phyloP scores from a whole-genome alignment of 2,888 invertebrate genomes.

The Sialis fuliginosa region DNA sequence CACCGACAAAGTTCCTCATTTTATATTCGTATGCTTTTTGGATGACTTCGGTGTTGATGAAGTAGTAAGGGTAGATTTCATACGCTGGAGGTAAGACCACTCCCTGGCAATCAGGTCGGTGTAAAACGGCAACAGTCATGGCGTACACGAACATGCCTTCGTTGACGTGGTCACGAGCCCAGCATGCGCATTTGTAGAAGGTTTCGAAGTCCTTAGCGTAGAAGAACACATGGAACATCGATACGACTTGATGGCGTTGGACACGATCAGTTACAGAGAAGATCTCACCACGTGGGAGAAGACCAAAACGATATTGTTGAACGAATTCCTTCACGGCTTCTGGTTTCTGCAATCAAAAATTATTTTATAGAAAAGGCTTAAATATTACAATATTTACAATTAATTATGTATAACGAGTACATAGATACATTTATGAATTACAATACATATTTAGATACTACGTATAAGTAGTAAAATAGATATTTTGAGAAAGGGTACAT shows the following conservation, averaged over 20 bases:
- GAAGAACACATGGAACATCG: constrained; percentile 21
- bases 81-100: constrained; percentile 47
- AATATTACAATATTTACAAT: no score
- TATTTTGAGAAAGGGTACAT: no score
- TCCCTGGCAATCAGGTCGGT: constrained; percentile 36
- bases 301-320: constrained; percentile 17
- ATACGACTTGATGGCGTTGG: constrained; percentile 17
- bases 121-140: constrained; percentile 36
- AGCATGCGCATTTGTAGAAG: constrained; percentile 24
- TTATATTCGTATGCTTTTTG: constrained; percentile 26
- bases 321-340: constrained; percentile 21
- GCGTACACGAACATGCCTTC: constrained; percentile 37
- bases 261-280: constrained; percentile 20
- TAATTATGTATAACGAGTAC: no score
- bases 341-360: constrained; percentile 11
- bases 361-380: no score
- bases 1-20: constrained; percentile 21
- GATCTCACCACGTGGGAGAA: constrained; percentile 19
- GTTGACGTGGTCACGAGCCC: constrained; percentile 23
- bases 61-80: constrained; percentile 46
- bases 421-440: no score
- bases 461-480: no score
- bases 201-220: constrained; percentile 23
- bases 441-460: no score
- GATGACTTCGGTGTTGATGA: constrained; percentile 38